A percentile compares a stretch with the other conserved stretches of the same genome.
phyloP scores from a whole-genome alignment of 2,797 vertebrate genomes.

The Lagocephalus sceleratus region DNA sequence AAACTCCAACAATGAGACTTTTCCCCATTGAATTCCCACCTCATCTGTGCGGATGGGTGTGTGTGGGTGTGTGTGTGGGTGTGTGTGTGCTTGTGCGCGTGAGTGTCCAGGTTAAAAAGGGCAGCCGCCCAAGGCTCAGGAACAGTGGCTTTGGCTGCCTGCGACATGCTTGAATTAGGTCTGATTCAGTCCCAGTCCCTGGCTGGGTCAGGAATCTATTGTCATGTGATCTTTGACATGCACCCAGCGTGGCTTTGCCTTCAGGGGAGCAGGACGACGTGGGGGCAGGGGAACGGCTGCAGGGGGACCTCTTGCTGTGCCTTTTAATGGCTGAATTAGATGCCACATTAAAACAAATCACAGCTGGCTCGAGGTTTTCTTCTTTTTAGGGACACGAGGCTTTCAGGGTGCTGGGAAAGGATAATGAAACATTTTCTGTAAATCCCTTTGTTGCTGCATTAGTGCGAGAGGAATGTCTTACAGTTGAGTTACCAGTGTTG shows the following conservation, averaged over 20 bases:
- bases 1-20: constrained; percentile 7
- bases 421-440: background rate
- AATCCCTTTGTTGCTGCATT: background rate
- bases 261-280: constrained; percentile 46
- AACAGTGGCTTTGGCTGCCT: constrained; percentile 41
- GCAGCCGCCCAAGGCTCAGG: constrained; percentile 35
- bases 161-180: constrained; percentile 67
- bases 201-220: constrained; percentile 73
- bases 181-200: constrained; percentile 60
- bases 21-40: background rate
- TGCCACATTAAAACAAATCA: constrained; percentile 70
- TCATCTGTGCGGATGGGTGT: too few relatives aligned
- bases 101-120: constrained; percentile 44
- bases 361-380: constrained; percentile 63
- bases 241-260: constrained; percentile 64
- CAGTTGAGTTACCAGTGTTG: background rate
- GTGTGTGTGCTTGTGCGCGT: constrained; percentile 19
- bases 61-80: too few relatives aligned
- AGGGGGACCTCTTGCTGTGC: constrained; percentile 66
- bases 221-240: constrained; percentile 74
- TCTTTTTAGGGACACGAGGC: constrained; percentile 37
- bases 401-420: constrained; percentile 4
- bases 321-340: constrained; percentile 75
- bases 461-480: background rate
- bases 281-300: constrained; percentile 54